Base-by-base conservation (phyloP, 2,797 vertebrate species). In the Phataginus tricuspis region DNA sequence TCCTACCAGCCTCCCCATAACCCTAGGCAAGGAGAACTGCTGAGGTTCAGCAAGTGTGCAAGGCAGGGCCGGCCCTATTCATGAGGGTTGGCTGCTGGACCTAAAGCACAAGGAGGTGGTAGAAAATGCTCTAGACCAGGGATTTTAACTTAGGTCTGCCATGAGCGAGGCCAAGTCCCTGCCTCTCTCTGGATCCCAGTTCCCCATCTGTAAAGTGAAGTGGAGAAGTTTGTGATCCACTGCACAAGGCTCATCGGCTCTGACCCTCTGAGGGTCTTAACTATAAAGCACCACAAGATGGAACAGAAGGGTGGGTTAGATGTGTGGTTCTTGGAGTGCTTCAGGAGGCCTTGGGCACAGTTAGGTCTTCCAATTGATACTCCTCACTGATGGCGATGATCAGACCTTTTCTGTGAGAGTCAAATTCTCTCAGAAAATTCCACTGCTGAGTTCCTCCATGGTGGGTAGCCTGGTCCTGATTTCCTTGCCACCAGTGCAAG, bases 261-360 rank as follows among this genome's bases (percentile, higher is more conserved):
- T 61, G 29, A 63, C 83, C 71, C 64, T 84, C 71, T 31, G 86
- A 84, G 92, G 64, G 87, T 74, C 69, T 37, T 89, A 91, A 94
- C 84, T 92, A 96, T 61, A 94, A 97, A 90, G 51, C 49, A 29
- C 93, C 8, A 3, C 61, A 68, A 88, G 69, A 69, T 90, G 96
- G 64, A 82, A 72, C 5, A 79, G 61, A 88, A 72, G 7, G n/a
- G 85, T 25, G 23, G 34, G 42, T 87, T 57, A 34, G 64, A 57
- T 42, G 6, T 0, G 10, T 1, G 25, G 39, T 37, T 89, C 72
- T 78, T 91, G 0, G 53, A 93, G 64, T 45, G 53, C 80, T 51
- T 49, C 86, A 55, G 77, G 79, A 55, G 64, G 78, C 86, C 90
- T 77, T 89, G 77, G 79, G 87, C 80, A 95, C 55, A 75, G 91